These are phyloP conservation scores for Montipora capricornis DNA, from an alignment of 64 coral and sea anemone species.

Conservation along the genomic window DNA sequence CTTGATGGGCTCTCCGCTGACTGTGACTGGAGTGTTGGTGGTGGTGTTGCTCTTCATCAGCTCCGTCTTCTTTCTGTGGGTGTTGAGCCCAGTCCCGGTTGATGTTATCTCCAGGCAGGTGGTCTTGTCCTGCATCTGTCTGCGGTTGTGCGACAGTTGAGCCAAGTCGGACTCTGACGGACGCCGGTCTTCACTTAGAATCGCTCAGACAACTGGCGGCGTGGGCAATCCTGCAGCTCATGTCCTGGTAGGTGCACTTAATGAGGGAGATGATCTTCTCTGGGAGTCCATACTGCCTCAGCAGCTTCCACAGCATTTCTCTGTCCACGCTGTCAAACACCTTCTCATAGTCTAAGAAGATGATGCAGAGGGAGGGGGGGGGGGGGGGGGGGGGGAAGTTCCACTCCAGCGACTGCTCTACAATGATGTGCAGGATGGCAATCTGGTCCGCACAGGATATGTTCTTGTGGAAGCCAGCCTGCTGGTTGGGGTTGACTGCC, in stretches of 20 bases:
- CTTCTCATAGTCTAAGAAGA: constrained; percentile 2
- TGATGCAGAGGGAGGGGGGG: neutral
- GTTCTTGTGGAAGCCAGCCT: no score
- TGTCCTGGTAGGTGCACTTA: neutral
- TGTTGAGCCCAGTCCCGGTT: neutral
- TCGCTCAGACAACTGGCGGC: no score
- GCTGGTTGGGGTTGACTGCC: no score
- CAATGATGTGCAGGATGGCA: neutral
- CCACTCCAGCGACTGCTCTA: constrained; percentile 7
- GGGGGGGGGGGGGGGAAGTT: neutral
- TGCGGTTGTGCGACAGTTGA: neutral
- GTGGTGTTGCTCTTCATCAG: neutral
- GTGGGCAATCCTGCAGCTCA: constrained; percentile 30
- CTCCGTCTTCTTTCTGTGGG: neutral
- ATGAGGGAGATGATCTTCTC: neutral
- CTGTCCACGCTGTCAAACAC: constrained; percentile 16
- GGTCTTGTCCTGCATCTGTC: constrained; percentile 38
- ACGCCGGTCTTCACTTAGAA: constrained; percentile 6
- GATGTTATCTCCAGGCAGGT: neutral
- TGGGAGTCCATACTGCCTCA: no score
- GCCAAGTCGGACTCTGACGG: neutral
- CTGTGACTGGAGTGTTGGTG: neutral
- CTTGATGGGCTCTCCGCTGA: no score
- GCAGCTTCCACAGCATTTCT: neutral
- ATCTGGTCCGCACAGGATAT: neutral